Percentiles rank a stretch among this genome's conserved stretches.
Conservation (phyloP, 2,113 vertebrate species). For the Polypterus senegalus region DNA sequence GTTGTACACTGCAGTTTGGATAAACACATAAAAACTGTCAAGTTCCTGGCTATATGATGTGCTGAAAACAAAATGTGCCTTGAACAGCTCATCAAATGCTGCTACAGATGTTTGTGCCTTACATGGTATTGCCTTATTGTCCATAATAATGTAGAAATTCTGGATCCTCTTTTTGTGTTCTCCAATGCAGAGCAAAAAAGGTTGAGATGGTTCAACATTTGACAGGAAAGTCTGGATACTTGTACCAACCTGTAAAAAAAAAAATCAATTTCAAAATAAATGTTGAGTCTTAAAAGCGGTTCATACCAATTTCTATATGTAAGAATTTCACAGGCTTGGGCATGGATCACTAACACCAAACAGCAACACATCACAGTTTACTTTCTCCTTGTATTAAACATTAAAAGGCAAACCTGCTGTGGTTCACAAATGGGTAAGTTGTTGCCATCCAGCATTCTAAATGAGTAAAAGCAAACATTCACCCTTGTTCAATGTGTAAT, state of each 20-base stretch:
- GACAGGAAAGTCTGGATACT: constrained; percentile 4
- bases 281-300: too few relatives aligned
- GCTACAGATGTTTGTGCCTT: constrained; percentile 14
- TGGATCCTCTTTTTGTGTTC: constrained; percentile 9
- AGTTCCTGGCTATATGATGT: too few relatives aligned
- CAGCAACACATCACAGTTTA: too few relatives aligned
- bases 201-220: constrained; percentile 4
- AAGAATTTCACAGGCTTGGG: too few relatives aligned
- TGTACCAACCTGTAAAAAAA: not conserved
- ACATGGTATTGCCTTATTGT: constrained; percentile 12
- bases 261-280: not conserved
- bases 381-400: too few relatives aligned
- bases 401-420: not conserved
- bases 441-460: too few relatives aligned
- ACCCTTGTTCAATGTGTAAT: not conserved
- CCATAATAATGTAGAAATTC: constrained; percentile 9
- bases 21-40: too few relatives aligned
- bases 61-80: constrained; percentile 7
- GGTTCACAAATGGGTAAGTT: not conserved
- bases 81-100: constrained; percentile 15
- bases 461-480: constrained; percentile 5
- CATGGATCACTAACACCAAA: too few relatives aligned
- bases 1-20: too few relatives aligned
- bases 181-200: constrained; percentile 11
- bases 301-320: too few relatives aligned